phyloP scores from a whole-genome alignment of 2,797 vertebrate genomes.

The Heliangelus exortis region DNA sequence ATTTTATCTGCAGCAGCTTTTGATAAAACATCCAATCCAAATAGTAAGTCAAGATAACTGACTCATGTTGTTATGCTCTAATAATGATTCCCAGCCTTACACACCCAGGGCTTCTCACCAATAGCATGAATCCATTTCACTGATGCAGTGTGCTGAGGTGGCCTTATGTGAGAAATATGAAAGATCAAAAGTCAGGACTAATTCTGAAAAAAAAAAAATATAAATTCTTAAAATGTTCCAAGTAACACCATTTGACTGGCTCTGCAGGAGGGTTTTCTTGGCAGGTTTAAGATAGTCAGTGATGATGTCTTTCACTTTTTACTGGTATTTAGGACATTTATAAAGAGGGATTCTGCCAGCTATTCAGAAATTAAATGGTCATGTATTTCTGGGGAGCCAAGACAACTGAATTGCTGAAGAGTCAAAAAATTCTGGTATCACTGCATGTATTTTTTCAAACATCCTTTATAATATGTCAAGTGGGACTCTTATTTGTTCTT shows the following conservation, averaged over 20 bases:
- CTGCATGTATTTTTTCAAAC: not conserved
- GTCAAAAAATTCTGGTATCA: not conserved
- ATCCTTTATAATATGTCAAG: not conserved
- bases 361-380: not conserved
- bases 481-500: not conserved
- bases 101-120: not conserved
- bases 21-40: not conserved
- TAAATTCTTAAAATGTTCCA: not conserved
- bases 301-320: not conserved
- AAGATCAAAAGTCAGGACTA: not conserved
- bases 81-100: not conserved
- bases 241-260: not conserved
- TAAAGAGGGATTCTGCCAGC: not conserved
- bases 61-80: not conserved
- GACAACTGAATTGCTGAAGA: not conserved
- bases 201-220: not conserved
- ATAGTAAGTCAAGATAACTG: not conserved
- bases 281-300: not conserved
- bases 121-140: not conserved
- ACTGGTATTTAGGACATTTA: not conserved
- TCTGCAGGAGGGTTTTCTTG: not conserved
- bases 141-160: not conserved
- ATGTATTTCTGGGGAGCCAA: not conserved
- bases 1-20: not conserved
- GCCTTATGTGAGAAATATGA: not conserved